Percentiles rank a stretch among this genome's conserved stretches.
phyloP scores from a whole-genome alignment of 2,797 vertebrate genomes.

The Galaxias olidus region DNA sequence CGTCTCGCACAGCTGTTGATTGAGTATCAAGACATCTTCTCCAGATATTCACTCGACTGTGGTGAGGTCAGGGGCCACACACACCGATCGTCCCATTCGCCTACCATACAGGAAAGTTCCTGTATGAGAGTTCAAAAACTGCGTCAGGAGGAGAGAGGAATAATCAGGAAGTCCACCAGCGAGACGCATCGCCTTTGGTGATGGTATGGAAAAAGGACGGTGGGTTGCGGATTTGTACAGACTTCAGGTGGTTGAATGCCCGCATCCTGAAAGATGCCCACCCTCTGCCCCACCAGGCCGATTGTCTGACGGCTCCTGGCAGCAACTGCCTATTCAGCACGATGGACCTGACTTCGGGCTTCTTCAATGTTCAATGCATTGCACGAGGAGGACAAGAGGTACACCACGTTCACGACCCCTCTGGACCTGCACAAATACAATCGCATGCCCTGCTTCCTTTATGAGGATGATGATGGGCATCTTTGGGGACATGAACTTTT shows the following conservation, averaged over 20 bases:
- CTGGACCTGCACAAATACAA: neutral
- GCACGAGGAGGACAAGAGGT: slow-evolving; percentile 9
- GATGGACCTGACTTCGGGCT: slow-evolving; percentile 16
- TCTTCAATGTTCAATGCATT: slow-evolving; percentile 22
- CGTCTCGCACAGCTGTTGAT: neutral
- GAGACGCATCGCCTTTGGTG: slow-evolving; percentile 15
- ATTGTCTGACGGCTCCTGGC: slow-evolving; percentile 5
- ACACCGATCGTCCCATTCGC: slow-evolving; percentile 5
- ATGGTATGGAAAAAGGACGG: slow-evolving; percentile 26
- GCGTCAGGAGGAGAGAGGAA: slow-evolving; percentile 10
- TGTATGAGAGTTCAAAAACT: slow-evolving; percentile 14
- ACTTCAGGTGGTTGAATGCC: slow-evolving; percentile 31
- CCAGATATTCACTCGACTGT: slow-evolving; percentile 10
- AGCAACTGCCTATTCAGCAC: slow-evolving; percentile 6
- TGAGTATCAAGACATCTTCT: slow-evolving; percentile 20
- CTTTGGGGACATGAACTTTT: slow-evolving; percentile 19
- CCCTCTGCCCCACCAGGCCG: slow-evolving; percentile 2
- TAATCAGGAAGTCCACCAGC: slow-evolving; percentile 22
- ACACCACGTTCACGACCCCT: slow-evolving; percentile 1
- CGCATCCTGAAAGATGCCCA: slow-evolving; percentile 16
- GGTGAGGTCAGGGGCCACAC: neutral
- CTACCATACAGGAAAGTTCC: slow-evolving; percentile 14
- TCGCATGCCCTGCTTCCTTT: slow-evolving; percentile 20
- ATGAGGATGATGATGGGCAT: slow-evolving; percentile 25
- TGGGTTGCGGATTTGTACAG: slow-evolving; percentile 11